phyloP scores from a whole-genome alignment of 2,888 invertebrate species.

The Drosophila picticornis region DNA sequence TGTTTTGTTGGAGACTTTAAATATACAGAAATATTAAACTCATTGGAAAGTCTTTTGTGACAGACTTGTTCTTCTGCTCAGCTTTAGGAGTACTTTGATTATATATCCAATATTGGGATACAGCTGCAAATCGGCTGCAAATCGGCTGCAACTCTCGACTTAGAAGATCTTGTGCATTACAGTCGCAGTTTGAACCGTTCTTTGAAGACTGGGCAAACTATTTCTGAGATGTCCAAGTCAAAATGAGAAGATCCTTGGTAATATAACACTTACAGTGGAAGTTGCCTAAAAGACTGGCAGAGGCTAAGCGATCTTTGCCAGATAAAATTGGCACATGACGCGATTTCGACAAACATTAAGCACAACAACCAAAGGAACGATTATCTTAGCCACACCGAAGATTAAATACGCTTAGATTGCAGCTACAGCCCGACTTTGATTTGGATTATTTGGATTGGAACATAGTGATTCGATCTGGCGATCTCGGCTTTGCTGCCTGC shows the following conservation, averaged over 20 bases:
- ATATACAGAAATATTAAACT: not conserved
- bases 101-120: not conserved
- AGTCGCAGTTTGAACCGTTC: not conserved
- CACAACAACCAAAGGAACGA: not conserved
- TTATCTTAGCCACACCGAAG: not conserved
- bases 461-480: not conserved
- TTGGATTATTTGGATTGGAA: too few species aligned
- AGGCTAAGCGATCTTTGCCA: constrained; percentile 1
- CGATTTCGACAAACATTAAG: not conserved
- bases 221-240: not conserved
- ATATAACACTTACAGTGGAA: not conserved
- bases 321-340: constrained; percentile 2
- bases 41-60: not conserved
- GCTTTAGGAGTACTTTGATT: not conserved
- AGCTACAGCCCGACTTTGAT: not conserved
- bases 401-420: not conserved
- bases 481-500: not conserved
- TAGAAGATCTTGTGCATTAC: not conserved
- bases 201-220: not conserved
- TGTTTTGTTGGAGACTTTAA: not conserved
- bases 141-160: not conserved
- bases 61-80: not conserved
- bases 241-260: not conserved
- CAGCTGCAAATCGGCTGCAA: not conserved
- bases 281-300: not conserved